phyloP scores from a whole-genome alignment of 2,113 vertebrate genomes.

The Trichechus manatus region DNA sequence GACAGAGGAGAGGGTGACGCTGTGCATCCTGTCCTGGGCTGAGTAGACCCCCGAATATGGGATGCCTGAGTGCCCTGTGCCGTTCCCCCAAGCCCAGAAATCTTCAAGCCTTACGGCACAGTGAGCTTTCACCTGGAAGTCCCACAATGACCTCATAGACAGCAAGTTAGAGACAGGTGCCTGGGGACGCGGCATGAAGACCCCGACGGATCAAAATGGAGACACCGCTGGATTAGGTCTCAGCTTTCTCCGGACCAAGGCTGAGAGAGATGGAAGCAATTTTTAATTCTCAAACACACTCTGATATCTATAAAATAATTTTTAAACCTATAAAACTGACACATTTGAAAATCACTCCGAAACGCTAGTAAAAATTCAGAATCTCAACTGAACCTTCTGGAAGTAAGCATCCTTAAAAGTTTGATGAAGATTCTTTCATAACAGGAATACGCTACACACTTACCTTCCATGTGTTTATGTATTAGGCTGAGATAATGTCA shows the following conservation, averaged over 20 bases:
- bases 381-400: not conserved
- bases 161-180: not conserved
- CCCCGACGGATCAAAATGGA: accelerated
- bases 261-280: not conserved
- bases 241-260: not conserved
- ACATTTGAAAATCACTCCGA: not conserved
- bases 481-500: accelerated
- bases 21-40: too few relatives aligned
- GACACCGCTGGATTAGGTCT: not conserved
- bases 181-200: too few relatives aligned
- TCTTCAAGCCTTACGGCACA: not conserved
- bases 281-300: not conserved
- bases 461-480: accelerated
- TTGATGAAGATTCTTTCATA: not conserved
- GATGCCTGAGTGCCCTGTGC: not conserved
- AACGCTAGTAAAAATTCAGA: not conserved
- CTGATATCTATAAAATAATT: not conserved
- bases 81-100: not conserved
- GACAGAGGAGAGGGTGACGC: too few relatives aligned
- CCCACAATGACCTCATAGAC: accelerated
- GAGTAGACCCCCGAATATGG: not conserved
- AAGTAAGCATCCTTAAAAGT: not conserved
- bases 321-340: not conserved
- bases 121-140: not conserved
- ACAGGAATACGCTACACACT: not conserved